Percentiles rank a stretch among this genome's conserved stretches.
Conservation (phyloP, 1,140 invertebrate species). For the Drosophila simulans region DNA sequence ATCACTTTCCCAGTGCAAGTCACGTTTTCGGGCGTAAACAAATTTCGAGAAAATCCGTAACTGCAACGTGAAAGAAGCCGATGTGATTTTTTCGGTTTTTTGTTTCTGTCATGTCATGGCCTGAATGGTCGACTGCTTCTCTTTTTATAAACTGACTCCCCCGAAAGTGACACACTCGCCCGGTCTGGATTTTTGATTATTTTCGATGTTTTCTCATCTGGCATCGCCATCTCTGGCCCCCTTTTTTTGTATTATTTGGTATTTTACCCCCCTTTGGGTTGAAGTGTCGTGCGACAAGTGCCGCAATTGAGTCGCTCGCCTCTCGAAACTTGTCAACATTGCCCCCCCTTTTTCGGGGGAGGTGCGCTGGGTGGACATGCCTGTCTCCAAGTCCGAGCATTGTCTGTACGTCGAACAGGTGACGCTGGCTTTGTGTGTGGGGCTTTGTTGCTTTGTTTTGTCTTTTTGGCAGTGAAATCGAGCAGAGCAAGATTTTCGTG, state of each 20-base stretch:
- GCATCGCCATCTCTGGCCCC: constrained; percentile 5
- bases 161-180: constrained; percentile 62
- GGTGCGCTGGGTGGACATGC: constrained; percentile 20
- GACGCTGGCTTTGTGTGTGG: constrained; percentile 57
- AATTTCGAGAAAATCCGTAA: constrained; percentile 57
- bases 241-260: constrained; percentile 3
- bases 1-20: constrained; percentile 13
- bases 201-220: constrained; percentile 42
- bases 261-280: constrained; percentile 26
- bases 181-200: constrained; percentile 47
- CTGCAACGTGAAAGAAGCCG: constrained; percentile 53
- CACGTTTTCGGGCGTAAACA: constrained; percentile 25
- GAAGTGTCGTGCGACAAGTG: constrained; percentile 80
- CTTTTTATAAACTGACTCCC: constrained; percentile 41
- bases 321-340: constrained; percentile 63
- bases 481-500: constrained; percentile 66
- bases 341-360: constrained; percentile 1
- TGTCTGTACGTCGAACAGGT: constrained; percentile 76
- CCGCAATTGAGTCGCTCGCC: constrained; percentile 73
- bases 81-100: constrained; percentile 24
- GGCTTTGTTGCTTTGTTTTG: background rate
- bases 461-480: constrained; percentile 72
- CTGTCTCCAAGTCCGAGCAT: constrained; percentile 73
- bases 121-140: constrained; percentile 34
- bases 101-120: constrained; percentile 74